Evolutionary conservation across 2,113 vertebrate genomes (phyloP).

Genomic region (Caranx melampygus): DNA sequence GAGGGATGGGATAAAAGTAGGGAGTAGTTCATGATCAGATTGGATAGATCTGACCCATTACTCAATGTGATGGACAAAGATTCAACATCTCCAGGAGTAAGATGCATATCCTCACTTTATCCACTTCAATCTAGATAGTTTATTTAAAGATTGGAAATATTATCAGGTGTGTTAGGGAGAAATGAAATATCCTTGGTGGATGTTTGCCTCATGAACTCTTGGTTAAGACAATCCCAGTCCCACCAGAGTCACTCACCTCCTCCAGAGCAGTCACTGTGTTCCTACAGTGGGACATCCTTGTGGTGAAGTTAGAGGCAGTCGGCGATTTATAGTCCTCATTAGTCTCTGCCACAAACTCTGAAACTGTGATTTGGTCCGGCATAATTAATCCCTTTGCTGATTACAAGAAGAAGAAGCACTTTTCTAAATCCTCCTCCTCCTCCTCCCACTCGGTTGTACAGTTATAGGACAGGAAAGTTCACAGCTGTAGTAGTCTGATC

Average conservation of each 20-base stretch:
- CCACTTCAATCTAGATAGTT: not conserved
- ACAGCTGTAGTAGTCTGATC: slow-evolving; percentile 37
- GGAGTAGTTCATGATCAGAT: not conserved
- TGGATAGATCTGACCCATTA: not conserved
- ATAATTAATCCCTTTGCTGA: slow-evolving; percentile 80
- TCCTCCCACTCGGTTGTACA: not conserved
- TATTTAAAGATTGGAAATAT: too few relatives aligned
- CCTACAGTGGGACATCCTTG: slow-evolving; percentile 96
- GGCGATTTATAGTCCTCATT: slow-evolving; percentile 99
- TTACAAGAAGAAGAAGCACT: slow-evolving; percentile 16
- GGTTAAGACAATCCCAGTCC: slow-evolving; percentile 2
- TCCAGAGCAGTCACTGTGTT: slow-evolving; percentile 96
- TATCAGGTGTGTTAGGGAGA: too few relatives aligned
- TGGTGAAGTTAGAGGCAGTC: slow-evolving; percentile 98
- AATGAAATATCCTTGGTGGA: not conserved
- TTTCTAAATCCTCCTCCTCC: slow-evolving; percentile 24
- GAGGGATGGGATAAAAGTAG: not conserved
- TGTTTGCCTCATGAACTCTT: not conserved
- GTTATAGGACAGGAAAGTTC: slow-evolving; percentile 52
- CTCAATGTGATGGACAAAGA: not conserved
- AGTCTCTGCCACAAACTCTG: slow-evolving; percentile 98
- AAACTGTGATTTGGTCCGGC: slow-evolving; percentile 98
- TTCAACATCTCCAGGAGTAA: not conserved
- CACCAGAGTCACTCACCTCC: slow-evolving; percentile 86
- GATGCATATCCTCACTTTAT: not conserved